phyloP scores from a whole-genome alignment of 2,797 vertebrate genomes.

The Pempheris klunzingeri region DNA sequence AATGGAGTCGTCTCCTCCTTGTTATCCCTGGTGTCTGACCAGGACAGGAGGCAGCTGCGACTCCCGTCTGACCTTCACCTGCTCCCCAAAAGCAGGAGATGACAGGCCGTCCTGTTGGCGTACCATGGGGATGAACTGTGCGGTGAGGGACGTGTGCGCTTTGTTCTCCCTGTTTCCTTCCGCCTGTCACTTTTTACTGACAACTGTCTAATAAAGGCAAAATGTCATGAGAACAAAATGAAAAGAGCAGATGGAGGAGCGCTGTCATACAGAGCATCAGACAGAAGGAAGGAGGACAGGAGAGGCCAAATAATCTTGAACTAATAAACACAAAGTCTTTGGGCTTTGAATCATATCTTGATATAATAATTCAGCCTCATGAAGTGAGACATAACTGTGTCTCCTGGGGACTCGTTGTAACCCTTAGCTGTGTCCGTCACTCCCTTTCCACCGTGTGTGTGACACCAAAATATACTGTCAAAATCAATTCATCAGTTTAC shows the following conservation, averaged over 20 bases:
- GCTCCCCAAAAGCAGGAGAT: slow-evolving; percentile 38
- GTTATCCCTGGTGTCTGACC: slow-evolving; percentile 51
- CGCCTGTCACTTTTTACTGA: slow-evolving; percentile 13
- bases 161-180: not conserved
- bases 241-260: slow-evolving; percentile 20
- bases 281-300: not conserved
- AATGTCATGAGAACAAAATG: slow-evolving; percentile 18
- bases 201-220: slow-evolving; percentile 6
- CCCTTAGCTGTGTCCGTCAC: not conserved
- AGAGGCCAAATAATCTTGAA: not conserved
- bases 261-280: not conserved
- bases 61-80: slow-evolving; percentile 48
- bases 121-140: not conserved
- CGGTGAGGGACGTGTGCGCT: slow-evolving; percentile 7
- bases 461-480: not conserved
- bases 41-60: slow-evolving; percentile 11
- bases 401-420: not conserved
- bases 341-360: not conserved
- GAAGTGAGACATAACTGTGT: not conserved
- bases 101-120: slow-evolving; percentile 16
- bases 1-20: slow-evolving; percentile 70
- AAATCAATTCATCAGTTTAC: not conserved
- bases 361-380: too few relatives aligned
- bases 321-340: too few relatives aligned
- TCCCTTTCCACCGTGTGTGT: not conserved